A percentile compares a stretch with the other conserved stretches of the same genome.
phyloP scores from a whole-genome alignment of 2,113 vertebrate genomes.

The Menidia beryllina region DNA sequence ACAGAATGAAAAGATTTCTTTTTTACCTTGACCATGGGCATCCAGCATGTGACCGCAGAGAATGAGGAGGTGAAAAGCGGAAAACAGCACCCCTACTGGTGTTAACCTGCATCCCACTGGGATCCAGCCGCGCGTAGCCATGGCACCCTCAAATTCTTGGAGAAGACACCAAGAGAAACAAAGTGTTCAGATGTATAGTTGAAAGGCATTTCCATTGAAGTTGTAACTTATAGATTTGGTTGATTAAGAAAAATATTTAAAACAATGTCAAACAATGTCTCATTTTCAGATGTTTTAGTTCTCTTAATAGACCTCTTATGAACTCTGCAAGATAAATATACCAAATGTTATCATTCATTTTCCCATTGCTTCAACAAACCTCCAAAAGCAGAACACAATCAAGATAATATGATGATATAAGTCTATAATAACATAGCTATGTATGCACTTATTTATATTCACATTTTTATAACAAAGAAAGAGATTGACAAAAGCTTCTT shows the following conservation, averaged over 20 bases:
- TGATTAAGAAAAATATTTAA: no score
- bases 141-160: constrained; percentile 82
- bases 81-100: constrained; percentile 52
- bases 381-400: constrained; percentile 58
- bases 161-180: neutral
- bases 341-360: constrained; percentile 57
- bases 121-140: constrained; percentile 74
- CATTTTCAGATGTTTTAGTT: no score
- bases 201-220: constrained; percentile 4
- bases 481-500: constrained; percentile 41
- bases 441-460: constrained; percentile 60
- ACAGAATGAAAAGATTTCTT: neutral
- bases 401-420: no score
- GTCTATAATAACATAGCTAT: constrained; percentile 56
- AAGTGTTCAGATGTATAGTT: neutral
- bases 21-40: constrained; percentile 89
- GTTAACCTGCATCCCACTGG: constrained; percentile 35
- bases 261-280: neutral
- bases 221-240: neutral
- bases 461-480: constrained; percentile 46
- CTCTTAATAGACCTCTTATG: constrained; percentile 1
- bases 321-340: constrained; percentile 18
- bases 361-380: constrained; percentile 55
- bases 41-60: constrained; percentile 70
- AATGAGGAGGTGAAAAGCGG: constrained; percentile 58